Evolutionary conservation across 1,140 invertebrate species (phyloP).

Genomic region (Hyphantria cunea): DNA sequence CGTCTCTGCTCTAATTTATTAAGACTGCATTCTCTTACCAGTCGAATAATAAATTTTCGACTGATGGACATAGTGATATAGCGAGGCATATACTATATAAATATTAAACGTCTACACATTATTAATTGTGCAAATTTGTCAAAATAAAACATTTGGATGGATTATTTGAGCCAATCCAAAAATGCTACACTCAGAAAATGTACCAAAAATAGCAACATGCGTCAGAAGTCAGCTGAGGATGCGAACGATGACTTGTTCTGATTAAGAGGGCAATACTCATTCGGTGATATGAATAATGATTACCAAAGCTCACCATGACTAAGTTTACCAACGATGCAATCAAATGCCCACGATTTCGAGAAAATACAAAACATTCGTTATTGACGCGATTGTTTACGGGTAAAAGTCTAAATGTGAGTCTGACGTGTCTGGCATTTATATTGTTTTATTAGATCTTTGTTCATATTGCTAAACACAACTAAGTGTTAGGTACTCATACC

Average conservation of each 20-base stretch:
- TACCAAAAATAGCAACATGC: conserved; percentile 64
- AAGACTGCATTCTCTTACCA: no score
- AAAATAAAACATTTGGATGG: conserved; percentile 34
- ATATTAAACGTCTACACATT: conserved; percentile 1
- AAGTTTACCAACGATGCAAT: conserved; percentile 45
- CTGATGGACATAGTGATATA: conserved; percentile 2
- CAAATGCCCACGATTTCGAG: conserved; percentile 37
- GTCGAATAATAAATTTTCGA: conserved; percentile 8
- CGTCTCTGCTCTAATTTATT: no score
- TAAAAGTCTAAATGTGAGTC: background rate
- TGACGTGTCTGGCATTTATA: conserved; percentile 9
- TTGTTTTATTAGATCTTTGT: background rate
- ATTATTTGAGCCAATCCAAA: conserved; percentile 35
- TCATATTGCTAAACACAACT: no score
- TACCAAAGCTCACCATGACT: conserved; percentile 62
- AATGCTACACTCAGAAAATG: conserved; percentile 25
- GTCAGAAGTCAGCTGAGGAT: conserved; percentile 59
- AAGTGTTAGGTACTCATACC: no score
- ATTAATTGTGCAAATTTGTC: conserved; percentile 34
- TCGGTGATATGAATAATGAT: conserved; percentile 60
- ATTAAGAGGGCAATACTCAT: conserved; percentile 57
- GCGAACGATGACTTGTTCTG: conserved; percentile 55
- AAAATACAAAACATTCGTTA: conserved; percentile 28
- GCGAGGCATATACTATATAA: background rate
- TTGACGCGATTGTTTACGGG: conserved; percentile 31